Percentiles rank a stretch among this genome's conserved stretches.
These are phyloP conservation scores for Clarias laeviceps DNA, from an alignment of 2,797 vertebrate genomes.

Conservation along the genomic window DNA sequence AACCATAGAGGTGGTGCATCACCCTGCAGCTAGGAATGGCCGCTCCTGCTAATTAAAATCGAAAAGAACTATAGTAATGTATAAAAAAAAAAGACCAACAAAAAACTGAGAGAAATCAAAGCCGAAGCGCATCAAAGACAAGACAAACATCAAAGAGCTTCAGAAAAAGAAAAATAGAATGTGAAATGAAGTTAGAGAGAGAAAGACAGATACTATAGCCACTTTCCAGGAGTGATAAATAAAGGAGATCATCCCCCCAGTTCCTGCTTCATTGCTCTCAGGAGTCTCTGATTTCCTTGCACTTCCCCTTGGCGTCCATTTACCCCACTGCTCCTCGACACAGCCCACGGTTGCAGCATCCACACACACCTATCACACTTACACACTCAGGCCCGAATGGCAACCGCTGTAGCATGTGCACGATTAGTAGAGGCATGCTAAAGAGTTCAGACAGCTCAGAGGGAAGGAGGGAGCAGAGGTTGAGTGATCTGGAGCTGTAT, in stretches of 20 bases:
- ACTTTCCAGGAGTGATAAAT: conserved; percentile 28
- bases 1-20: conserved; percentile 32
- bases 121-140: background rate
- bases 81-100: background rate
- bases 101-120: background rate
- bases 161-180: background rate
- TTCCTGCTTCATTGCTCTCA: conserved; percentile 28
- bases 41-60: conserved; percentile 10
- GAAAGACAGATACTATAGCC: background rate
- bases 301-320: conserved; percentile 31
- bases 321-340: conserved; percentile 28
- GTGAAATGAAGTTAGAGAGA: background rate
- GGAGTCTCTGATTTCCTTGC: conserved; percentile 42
- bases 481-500: conserved; percentile 34
- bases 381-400: conserved; percentile 19
- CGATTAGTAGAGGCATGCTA: conserved; percentile 25
- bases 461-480: conserved; percentile 26
- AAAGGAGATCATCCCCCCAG: conserved; percentile 25
- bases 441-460: conserved; percentile 30
- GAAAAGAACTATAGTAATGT: background rate
- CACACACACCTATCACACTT: conserved; percentile 27
- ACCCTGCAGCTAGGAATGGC: background rate
- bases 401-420: conserved; percentile 21
- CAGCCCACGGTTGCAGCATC: conserved; percentile 36
- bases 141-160: background rate